Evolutionary conservation across 2,797 vertebrate genomes (phyloP), one percentile per base, ranked within the genome.

Genomic region (Channallabes apus): DNA sequence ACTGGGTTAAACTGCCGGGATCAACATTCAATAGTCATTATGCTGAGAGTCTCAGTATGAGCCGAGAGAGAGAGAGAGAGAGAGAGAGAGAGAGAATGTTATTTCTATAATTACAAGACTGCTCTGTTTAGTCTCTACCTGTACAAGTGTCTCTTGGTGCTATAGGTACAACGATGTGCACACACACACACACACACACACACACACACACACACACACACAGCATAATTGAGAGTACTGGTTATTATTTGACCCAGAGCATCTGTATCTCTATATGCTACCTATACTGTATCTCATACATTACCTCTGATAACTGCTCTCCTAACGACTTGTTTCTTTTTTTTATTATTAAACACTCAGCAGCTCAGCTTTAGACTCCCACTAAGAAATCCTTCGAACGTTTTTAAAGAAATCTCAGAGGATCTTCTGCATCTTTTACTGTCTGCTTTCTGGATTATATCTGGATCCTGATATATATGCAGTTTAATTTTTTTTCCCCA

Each of bases 31-130:
- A 24, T 11, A 58, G 80, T 51, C 72, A 84, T 72, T 80, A 51
- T 7, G 61, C 41, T 76, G 24, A 78, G 80, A 62, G 51, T 64
- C 67, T 58, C 32, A 76, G 81, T 46, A 73, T 82, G 67, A 54
- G 81, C 65, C 84, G 73, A 78, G 14, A 59, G 0, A 1, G 20
- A 41, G 38, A n/a, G 69, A 46, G 11, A 73, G 38, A 51, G 4
- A 15, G 4, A n/a, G 22, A 65, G 27, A n/a, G 85, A 46, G 65
- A 27, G n/a, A 29, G 27, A 29, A 41, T 64, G 58, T 46, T 71
- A 58, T 81, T 27, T 71, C 64, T 64, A 78, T 84, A 84, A 87
- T 87, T 84, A 85, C 69, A 81, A 17, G 61, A 72, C 76, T 82
- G 73, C 56, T 77, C 56, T 85, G 46, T 78, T 67, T 18, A 64